Evolutionary conservation across 1,140 invertebrate genomes (phyloP).

Genomic region (Halictus rubicundus): DNA sequence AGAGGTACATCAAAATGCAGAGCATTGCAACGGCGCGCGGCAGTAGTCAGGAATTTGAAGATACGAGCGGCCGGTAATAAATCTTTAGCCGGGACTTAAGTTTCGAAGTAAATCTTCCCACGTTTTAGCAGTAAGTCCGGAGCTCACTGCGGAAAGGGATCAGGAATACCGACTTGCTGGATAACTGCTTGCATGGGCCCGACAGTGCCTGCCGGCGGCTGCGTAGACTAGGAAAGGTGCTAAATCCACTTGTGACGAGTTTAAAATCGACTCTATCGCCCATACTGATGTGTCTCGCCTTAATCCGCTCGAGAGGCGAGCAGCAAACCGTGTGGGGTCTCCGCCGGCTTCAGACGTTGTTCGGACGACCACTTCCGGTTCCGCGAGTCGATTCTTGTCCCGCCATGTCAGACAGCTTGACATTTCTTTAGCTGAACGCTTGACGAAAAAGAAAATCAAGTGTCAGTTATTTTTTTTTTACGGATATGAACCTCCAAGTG

Average conservation of each 20-base stretch:
- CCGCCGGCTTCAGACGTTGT: not conserved
- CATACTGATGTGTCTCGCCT: conserved; percentile 69
- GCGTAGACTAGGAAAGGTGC: conserved; percentile 65
- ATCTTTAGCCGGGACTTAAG: conserved; percentile 78
- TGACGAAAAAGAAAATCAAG: too few relatives aligned
- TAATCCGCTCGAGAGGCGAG: conserved; percentile 32
- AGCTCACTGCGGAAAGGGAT: conserved; percentile 77
- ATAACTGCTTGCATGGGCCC: conserved; percentile 68
- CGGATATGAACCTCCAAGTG: too few relatives aligned
- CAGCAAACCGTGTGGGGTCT: too few relatives aligned
- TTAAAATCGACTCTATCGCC: conserved; percentile 73
- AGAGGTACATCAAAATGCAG: conserved; percentile 54
- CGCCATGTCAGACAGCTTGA: too few relatives aligned
- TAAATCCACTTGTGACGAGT: conserved; percentile 78
- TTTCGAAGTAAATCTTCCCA: conserved; percentile 79
- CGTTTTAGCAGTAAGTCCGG: conserved; percentile 80
- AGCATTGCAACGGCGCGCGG: conserved; percentile 45
- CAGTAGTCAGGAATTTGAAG: conserved; percentile 58
- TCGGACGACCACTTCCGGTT: not conserved
- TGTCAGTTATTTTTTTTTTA: too few relatives aligned
- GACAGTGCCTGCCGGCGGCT: conserved; percentile 49
- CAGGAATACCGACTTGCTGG: conserved; percentile 73
- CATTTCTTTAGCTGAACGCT: too few relatives aligned
- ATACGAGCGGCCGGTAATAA: conserved; percentile 68
- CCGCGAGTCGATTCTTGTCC: too few relatives aligned